These are phyloP conservation scores for Campoletis raptor DNA, from an alignment of 2,888 invertebrate genomes.

Conservation along the genomic window DNA sequence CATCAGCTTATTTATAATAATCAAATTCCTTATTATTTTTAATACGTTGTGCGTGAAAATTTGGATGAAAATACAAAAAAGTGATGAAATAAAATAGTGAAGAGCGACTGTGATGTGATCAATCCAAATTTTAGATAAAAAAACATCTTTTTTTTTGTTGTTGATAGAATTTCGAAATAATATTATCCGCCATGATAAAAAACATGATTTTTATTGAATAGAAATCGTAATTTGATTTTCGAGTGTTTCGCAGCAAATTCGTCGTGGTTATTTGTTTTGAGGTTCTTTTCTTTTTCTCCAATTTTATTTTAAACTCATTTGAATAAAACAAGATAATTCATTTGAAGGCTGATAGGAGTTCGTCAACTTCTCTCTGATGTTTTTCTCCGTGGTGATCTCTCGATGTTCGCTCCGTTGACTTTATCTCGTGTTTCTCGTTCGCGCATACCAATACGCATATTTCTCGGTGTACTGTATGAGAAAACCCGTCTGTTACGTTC, in stretches of 20 bases:
- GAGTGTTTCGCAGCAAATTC: background rate
- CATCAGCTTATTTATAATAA: background rate
- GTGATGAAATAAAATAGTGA: background rate
- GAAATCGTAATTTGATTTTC: background rate
- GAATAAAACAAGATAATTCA: constrained; percentile 24
- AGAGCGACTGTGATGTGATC: background rate
- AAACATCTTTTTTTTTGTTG: background rate
- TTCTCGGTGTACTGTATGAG: constrained; percentile 75
- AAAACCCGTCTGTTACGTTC: constrained; percentile 81
- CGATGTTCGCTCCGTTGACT: constrained; percentile 50
- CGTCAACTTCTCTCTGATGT: constrained; percentile 33
- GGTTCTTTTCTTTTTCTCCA: background rate
- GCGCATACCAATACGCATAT: constrained; percentile 47
- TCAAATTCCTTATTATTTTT: background rate
- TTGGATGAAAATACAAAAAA: background rate
- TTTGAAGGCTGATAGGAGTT: constrained; percentile 22
- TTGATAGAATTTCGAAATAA: background rate
- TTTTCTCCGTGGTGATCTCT: constrained; percentile 16
- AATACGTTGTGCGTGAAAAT: background rate
- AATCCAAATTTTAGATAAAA: background rate
- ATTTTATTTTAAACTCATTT: constrained; percentile 12
- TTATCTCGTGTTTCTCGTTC: constrained; percentile 53
- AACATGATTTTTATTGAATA: background rate
- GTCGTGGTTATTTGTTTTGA: background rate
- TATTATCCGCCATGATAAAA: background rate